Evolutionary conservation across 1,140 invertebrate genomes (phyloP), one percentile per base, ranked within the genome.

Genomic region (Battus philenor): DNA sequence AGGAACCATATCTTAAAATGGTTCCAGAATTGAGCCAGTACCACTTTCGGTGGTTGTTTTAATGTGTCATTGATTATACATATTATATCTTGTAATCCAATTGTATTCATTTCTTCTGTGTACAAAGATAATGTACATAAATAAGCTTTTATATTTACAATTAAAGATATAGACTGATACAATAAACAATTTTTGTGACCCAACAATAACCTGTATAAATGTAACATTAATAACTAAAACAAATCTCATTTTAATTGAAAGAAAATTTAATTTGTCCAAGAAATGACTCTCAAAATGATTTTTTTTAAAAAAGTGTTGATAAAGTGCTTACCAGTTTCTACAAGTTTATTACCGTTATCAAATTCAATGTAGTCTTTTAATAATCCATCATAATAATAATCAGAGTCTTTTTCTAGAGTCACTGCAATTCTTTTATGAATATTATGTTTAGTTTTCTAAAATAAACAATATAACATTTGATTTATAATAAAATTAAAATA

Each of bases 1-100:
- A 68, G 4, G 13, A 62, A 32, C 59, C 59, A 72, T 45, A 72
- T 61, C 13, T 52, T 54, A 2, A 63, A 10, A 9, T 59, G 59
- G 10, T 36, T 54, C 52, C 53, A 61, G 6, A 64, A 4, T 8
- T 50, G 31, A 5, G 6, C 11, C 0, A 44, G 29, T 26, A 38
- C 22, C 8, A 26, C 30, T 10, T 36, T 8, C 5, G 12, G 31
- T 0, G 34, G n/a, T 33, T 50, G 29, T 15, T 11, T 34, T 9
- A 27, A 15, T 24, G 47, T 53, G 8, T 55, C 49, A n/a, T 26
- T 12, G 8, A 50, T 6, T 22, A 55, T 7, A 17, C 47, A 46
- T 4, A 47, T 53, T 3, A 61, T 12, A 5, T 45, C 54, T 3
- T 39, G 15, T 1, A 56, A 8, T 0, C 47, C 50, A 11, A n/a